Percentiles rank a stretch among this genome's conserved stretches.
Conservation (phyloP, 1,140 invertebrate genomes). For the Orchestia grillus region DNA sequence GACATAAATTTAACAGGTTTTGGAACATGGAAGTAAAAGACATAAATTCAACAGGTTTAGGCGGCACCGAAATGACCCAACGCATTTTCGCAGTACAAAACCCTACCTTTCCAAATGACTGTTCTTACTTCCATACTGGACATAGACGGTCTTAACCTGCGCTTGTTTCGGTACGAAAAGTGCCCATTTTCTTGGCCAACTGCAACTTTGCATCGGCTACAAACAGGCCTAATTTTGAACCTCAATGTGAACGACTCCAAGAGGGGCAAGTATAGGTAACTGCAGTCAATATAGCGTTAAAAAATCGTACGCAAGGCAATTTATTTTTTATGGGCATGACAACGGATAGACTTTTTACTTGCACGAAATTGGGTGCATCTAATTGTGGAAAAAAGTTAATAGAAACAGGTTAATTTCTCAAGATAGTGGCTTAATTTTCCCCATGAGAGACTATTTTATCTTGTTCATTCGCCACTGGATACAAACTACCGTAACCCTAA, state of each 20-base stretch:
- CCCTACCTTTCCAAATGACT: neutral
- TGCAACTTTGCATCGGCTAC: neutral
- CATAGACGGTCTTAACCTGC: neutral
- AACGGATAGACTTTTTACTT: neutral
- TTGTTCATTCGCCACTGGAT: neutral
- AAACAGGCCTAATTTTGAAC: neutral
- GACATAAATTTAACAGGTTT: neutral
- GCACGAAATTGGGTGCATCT: neutral
- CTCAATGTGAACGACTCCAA: neutral
- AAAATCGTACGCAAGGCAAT: neutral
- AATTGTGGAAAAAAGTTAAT: neutral
- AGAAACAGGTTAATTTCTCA: too few relatives aligned
- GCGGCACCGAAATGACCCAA: neutral
- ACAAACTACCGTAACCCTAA: neutral
- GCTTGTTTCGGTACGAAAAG: neutral
- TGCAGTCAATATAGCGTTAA: neutral
- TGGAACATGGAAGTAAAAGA: neutral
- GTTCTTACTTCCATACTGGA: neutral
- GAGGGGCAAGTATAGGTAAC: neutral
- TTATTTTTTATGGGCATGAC: neutral
- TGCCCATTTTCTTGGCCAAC: neutral
- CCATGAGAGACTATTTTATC: neutral
- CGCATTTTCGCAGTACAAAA: neutral
- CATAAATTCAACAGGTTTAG: neutral
- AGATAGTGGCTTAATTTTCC: neutral